Evolutionary conservation across 2,797 vertebrate species (phyloP).

Genomic region (Anisognathus igniventris): DNA sequence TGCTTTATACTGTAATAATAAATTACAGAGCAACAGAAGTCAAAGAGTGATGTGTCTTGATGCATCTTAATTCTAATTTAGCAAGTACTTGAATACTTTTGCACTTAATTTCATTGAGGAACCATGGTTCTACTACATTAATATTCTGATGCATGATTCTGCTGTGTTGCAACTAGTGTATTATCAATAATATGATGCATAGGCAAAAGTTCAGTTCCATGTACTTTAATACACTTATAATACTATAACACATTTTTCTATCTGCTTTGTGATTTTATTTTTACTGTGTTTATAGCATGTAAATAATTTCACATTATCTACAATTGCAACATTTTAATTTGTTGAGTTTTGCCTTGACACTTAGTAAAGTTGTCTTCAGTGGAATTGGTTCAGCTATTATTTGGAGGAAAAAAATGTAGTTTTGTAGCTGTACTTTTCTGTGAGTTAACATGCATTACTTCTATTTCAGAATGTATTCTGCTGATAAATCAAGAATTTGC

Average conservation of each 20-base stretch:
- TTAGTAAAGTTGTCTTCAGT: background rate
- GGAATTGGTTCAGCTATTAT: background rate
- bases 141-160: background rate
- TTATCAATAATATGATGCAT: background rate
- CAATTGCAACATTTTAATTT: background rate
- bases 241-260: rapidly evolving
- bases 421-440: background rate
- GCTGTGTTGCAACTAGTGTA: background rate
- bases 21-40: background rate
- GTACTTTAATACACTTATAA: background rate
- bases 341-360: background rate
- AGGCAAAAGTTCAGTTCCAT: background rate
- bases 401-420: background rate
- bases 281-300: background rate
- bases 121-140: background rate
- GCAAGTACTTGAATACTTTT: background rate
- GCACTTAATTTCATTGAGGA: background rate
- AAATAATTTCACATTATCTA: background rate
- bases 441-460: background rate
- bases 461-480: background rate
- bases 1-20: background rate
- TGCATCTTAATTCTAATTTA: background rate
- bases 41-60: background rate
- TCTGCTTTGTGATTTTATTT: background rate
- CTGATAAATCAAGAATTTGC: background rate